Evolutionary conservation across 1,140 invertebrate genomes (phyloP), one percentile per base, ranked within the genome.

Genomic region (Chironomus striatipennis): DNA sequence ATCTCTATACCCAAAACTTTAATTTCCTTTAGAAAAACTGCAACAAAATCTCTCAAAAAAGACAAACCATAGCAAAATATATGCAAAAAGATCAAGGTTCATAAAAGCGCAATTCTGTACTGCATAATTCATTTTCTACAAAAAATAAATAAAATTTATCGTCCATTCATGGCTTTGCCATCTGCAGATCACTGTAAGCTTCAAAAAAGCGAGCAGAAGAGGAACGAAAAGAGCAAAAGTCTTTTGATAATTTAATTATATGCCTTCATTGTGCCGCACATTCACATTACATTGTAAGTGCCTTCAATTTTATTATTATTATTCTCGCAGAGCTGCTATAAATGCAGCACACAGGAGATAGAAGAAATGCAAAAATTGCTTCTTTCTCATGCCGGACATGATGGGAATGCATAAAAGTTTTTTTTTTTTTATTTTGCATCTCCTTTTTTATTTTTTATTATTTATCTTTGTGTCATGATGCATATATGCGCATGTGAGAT

Each of bases 191-290:
- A 47, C 7, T 47, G 47, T n/a, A 57, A n/a, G 15, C 12, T 15
- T 57, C n/a, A 57, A 57, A 57, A 57, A 15, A 57, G n/a, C 12
- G 47, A 57, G n/a, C 47, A 57, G 8, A 57, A 57, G 47, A 12
- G 47, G n/a, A 57, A n/a, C 47, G 47, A 57, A 10, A 34, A n/a
- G 47, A 57, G n/a, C n/a, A n/a, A n/a, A n/a, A n/a, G 47, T n/a
- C 12, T n/a, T 57, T 57, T 57, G 47, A 57, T 57, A 57, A 57
- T 57, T 57, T 57, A 57, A 57, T 57, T 57, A 57, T 57, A 57
- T 57, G 47, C 47, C 47, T 57, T 34, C 24, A 34, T 34, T 34
- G 24, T 34, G 24, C 24, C 24, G 24, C 24, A 34, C 5, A 2
- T 34, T 34, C 1, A 57, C 10, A 57, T 57, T 57, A n/a, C 47